A percentile compares a stretch with the other conserved stretches of the same genome.
These are phyloP conservation scores for Stenurella melanura DNA, from an alignment of 2,888 invertebrate species.

Conservation along the genomic window DNA sequence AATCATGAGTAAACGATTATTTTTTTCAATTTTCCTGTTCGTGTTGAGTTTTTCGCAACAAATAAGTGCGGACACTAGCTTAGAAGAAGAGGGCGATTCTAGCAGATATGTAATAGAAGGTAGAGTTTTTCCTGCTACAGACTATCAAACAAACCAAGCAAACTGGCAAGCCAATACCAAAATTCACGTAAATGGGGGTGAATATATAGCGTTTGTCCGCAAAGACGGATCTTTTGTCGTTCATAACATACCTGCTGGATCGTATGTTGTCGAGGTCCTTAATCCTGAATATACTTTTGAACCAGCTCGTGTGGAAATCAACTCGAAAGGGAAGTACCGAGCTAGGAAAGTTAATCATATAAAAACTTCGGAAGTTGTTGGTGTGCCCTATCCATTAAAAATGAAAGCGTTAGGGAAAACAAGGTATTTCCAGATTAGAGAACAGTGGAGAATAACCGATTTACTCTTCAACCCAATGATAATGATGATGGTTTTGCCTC, in stretches of 20 bases:
- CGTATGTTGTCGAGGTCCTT: constrained; percentile 94
- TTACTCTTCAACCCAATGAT: constrained; percentile 98
- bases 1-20: constrained; percentile 26
- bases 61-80: constrained; percentile 53
- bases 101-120: constrained; percentile 86
- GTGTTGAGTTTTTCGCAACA: constrained; percentile 20
- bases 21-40: constrained; percentile 5
- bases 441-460: constrained; percentile 98
- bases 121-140: constrained; percentile 82
- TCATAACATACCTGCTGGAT: constrained; percentile 91
- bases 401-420: constrained; percentile 88
- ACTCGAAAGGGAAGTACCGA: constrained; percentile 96
- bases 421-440: constrained; percentile 88
- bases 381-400: constrained; percentile 94
- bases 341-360: constrained; percentile 96
- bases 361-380: constrained; percentile 92
- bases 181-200: constrained; percentile 91
- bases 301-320: constrained; percentile 96
- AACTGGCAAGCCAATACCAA: constrained; percentile 87
- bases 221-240: constrained; percentile 94
- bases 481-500: constrained; percentile 96
- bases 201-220: constrained; percentile 90
- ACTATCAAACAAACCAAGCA: constrained; percentile 75
- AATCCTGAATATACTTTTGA: constrained; percentile 95
- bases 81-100: constrained; percentile 72